Percentiles rank a stretch among this genome's conserved stretches.
These are phyloP conservation scores for Elgaria multicarinata DNA, from an alignment of 2,113 vertebrate genomes.

Conservation along the genomic window DNA sequence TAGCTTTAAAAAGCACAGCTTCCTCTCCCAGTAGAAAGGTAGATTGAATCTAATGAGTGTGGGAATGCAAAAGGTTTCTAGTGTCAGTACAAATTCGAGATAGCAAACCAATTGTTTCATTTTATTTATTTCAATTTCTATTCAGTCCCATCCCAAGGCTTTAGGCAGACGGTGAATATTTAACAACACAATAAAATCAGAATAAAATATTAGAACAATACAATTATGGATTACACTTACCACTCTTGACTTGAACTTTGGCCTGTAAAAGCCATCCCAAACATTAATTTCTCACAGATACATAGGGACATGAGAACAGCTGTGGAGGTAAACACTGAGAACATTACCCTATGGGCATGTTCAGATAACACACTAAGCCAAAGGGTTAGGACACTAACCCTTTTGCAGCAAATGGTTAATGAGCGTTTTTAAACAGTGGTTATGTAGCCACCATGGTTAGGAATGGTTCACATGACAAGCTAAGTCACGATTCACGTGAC, in stretches of 20 bases:
- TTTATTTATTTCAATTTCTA: not conserved
- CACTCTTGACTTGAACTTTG: not conserved
- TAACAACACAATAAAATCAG: not conserved
- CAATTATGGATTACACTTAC: not conserved
- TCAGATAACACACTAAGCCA: too few species aligned
- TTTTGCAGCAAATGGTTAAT: too few species aligned
- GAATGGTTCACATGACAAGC: too few species aligned
- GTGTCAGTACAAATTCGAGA: not conserved
- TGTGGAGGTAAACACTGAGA: not conserved
- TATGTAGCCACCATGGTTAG: too few species aligned
- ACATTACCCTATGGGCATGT: not conserved
- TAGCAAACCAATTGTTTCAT: not conserved
- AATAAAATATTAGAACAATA: not conserved
- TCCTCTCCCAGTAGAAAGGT: not conserved
- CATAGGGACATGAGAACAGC: not conserved
- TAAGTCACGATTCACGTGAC: too few species aligned
- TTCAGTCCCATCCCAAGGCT: not conserved
- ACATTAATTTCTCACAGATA: not conserved
- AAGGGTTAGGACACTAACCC: too few species aligned
- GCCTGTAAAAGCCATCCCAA: not conserved
- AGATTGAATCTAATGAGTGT: not conserved
- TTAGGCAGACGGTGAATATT: not conserved
- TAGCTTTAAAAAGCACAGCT: not conserved
- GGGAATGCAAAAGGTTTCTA: not conserved
- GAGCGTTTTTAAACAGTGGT: too few species aligned